These are phyloP conservation scores for Drosophila nebulosa DNA, from an alignment of 1,140 invertebrate species.

Conservation along the genomic window DNA sequence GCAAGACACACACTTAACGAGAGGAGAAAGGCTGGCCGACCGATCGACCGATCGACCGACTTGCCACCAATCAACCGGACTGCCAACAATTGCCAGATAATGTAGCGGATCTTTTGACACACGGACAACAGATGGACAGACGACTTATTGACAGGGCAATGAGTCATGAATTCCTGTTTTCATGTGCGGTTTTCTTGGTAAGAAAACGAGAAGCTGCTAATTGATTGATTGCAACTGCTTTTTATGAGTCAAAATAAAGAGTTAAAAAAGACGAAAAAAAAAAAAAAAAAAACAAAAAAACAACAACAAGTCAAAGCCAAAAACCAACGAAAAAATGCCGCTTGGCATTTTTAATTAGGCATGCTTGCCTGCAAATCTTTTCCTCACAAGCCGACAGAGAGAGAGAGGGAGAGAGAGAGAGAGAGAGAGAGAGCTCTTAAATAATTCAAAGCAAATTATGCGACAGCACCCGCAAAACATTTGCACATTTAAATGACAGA, in stretches of 20 bases:
- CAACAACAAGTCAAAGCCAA: neutral
- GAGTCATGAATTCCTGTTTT: conserved; percentile 38
- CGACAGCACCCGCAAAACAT: conserved; percentile 67
- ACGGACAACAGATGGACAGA: conserved; percentile 13
- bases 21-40: conserved; percentile 1
- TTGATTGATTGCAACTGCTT: conserved; percentile 67
- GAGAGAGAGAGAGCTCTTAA: conserved; percentile 51
- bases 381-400: conserved; percentile 17
- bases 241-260: conserved; percentile 53
- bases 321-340: conserved; percentile 40
- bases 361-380: conserved; percentile 41
- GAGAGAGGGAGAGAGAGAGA: conserved; percentile 34
- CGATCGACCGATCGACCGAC: conserved; percentile 23
- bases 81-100: conserved; percentile 54
- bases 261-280: neutral
- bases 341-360: conserved; percentile 66
- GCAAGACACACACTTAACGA: conserved; percentile 31
- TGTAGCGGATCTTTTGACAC: conserved; percentile 35
- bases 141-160: conserved; percentile 66
- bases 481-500: neutral
- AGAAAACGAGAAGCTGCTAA: conserved; percentile 48
- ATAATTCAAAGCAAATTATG: conserved; percentile 79
- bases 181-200: conserved; percentile 31
- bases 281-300: neutral
- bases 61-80: conserved; percentile 6